Percentiles rank a stretch among this genome's conserved stretches.
Evolutionary conservation across 1,140 invertebrate genomes (phyloP).

Genomic region (Apis laboriosa): DNA sequence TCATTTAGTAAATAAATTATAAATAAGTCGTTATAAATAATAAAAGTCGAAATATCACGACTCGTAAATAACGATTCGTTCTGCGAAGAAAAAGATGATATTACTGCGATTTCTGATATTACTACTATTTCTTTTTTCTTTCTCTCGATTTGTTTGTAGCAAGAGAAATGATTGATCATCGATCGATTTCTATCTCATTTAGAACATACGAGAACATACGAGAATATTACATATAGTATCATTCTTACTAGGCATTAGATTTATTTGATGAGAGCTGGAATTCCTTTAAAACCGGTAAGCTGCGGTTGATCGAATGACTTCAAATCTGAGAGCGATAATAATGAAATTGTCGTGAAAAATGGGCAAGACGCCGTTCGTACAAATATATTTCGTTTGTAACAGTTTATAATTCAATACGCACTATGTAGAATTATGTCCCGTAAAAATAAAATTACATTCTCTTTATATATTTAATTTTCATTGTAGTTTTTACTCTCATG

Average conservation of each 20-base stretch:
- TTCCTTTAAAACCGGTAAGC: slow-evolving; percentile 1
- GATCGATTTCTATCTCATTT: slow-evolving; percentile 62
- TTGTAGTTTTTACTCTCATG: too few relatives aligned
- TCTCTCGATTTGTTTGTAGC: slow-evolving; percentile 62
- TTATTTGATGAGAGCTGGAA: slow-evolving; percentile 51
- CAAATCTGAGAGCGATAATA: slow-evolving; percentile 48
- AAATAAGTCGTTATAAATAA: too few relatives aligned
- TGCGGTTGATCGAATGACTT: slow-evolving; percentile 56
- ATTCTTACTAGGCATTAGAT: slow-evolving; percentile 55
- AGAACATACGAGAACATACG: slow-evolving; percentile 51
- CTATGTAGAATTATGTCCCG: neutral
- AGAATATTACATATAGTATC: slow-evolving; percentile 64
- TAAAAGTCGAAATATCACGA: neutral
- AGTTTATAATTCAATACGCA: slow-evolving; percentile 40
- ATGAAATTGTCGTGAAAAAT: slow-evolving; percentile 60
- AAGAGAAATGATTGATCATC: slow-evolving; percentile 70
- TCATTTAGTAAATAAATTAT: too few relatives aligned
- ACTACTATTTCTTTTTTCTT: slow-evolving; percentile 3
- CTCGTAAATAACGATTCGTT: slow-evolving; percentile 27
- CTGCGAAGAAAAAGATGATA: neutral
- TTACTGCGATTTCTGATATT: neutral
- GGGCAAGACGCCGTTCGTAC: slow-evolving; percentile 19
- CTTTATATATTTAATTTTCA: neutral
- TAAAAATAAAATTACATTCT: slow-evolving; percentile 6
- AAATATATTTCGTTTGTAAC: slow-evolving; percentile 6